Conservation (phyloP, 2,797 vertebrate species). For the Tokudaia muenninki region DNA sequence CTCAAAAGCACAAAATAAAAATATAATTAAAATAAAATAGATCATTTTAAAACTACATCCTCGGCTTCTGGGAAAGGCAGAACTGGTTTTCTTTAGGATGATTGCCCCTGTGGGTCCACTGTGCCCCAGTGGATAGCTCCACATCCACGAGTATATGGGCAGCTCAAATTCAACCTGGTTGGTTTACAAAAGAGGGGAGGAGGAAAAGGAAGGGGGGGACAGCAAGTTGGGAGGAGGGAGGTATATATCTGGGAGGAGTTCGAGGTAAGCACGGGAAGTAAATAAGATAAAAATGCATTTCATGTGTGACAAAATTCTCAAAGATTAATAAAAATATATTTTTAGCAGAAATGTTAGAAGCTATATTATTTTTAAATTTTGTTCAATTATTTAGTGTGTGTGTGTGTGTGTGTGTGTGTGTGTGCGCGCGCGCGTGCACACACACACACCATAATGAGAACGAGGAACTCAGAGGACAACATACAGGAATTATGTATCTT, state of each 20-base stretch:
- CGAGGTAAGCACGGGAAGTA: too few species aligned
- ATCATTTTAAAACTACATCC: not conserved
- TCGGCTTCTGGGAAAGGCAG: not conserved
- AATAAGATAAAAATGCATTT: not conserved
- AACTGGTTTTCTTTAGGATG: not conserved
- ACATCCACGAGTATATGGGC: not conserved
- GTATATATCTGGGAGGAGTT: not conserved
- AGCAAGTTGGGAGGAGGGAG: too few species aligned
- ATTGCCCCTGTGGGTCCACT: not conserved
- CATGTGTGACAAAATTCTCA: not conserved
- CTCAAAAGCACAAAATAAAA: not conserved
- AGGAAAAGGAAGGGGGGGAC: not conserved
- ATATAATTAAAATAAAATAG: not conserved
- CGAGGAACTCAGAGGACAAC: not conserved
- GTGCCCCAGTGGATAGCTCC: not conserved
- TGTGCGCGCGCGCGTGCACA: not conserved
- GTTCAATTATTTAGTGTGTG: not conserved
- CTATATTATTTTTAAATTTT: not conserved
- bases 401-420: not conserved
- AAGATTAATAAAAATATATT: not conserved
- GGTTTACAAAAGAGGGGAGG: not conserved
- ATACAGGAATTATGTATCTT: not conserved
- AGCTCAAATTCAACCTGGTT: not conserved
- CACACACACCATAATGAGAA: not conserved
- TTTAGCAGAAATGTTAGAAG: not conserved